Evolutionary conservation across 2,888 invertebrate genomes (phyloP).

Genomic region (Brenthis daphne): DNA sequence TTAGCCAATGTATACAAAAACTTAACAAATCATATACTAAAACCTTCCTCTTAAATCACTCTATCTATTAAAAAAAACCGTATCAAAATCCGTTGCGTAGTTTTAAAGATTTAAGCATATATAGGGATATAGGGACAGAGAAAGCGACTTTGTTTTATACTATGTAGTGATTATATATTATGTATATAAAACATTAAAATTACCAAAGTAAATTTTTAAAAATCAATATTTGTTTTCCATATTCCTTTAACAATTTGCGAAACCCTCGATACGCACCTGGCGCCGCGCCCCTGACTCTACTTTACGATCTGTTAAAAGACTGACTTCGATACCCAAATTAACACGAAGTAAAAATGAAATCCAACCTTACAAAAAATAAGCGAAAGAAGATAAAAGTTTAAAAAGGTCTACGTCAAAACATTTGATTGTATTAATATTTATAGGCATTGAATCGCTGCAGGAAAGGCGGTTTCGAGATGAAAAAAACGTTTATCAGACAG

Average conservation of each 20-base stretch:
- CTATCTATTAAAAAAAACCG: too few species aligned
- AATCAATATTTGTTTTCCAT: constrained; percentile 11
- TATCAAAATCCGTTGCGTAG: too few species aligned
- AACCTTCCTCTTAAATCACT: too few species aligned
- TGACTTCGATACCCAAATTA: constrained; percentile 81
- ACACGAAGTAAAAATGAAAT: constrained; percentile 81
- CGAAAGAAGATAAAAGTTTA: constrained; percentile 79
- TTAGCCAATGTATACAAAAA: too few species aligned
- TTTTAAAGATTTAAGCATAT: too few species aligned
- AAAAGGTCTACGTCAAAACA: constrained; percentile 82
- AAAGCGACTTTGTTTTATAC: too few species aligned
- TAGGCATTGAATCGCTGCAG: constrained; percentile 76
- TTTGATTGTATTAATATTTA: constrained; percentile 83
- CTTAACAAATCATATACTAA: too few species aligned
- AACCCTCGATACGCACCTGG: constrained; percentile 61
- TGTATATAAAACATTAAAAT: too few species aligned
- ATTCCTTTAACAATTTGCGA: constrained; percentile 35
- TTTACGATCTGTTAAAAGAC: constrained; percentile 84
- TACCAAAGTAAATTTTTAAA: too few species aligned
- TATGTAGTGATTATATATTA: too few species aligned
- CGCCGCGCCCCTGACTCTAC: constrained; percentile 63
- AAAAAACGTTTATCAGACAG: constrained; percentile 81
- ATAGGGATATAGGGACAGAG: too few species aligned
- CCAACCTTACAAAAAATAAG: constrained; percentile 74
- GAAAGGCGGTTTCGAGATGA: constrained; percentile 64